phyloP scores from a whole-genome alignment of 2,113 vertebrate genomes.

The Cepphus grylle region DNA sequence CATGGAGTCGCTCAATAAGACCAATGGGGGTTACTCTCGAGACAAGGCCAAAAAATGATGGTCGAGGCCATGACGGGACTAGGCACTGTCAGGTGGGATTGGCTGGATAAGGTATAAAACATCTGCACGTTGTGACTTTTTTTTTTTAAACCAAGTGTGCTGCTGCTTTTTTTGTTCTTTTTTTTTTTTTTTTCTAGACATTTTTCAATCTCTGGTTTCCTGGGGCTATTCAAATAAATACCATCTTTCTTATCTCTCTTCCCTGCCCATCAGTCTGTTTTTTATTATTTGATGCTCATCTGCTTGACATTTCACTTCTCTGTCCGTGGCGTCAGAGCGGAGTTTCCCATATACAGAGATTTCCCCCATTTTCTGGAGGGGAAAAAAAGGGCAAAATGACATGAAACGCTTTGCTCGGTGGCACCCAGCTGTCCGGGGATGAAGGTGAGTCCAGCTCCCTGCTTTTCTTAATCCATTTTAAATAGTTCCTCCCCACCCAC shows the following conservation, averaged over 20 bases:
- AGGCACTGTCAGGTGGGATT: background rate
- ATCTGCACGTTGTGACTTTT: slow-evolving; percentile 1
- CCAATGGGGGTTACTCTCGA: slow-evolving; percentile 77
- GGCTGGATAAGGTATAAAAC: background rate
- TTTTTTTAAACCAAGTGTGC: background rate
- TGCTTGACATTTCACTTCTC: background rate
- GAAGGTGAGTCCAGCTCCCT: background rate
- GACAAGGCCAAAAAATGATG: slow-evolving; percentile 78
- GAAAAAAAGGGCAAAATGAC: background rate
- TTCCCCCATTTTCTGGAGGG: background rate
- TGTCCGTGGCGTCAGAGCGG: rapidly evolving
- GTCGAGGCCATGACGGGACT: background rate
- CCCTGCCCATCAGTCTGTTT: slow-evolving; percentile 2
- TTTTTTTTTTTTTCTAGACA: background rate
- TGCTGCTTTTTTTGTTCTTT: background rate
- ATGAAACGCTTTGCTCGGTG: background rate
- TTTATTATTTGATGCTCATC: background rate
- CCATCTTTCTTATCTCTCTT: slow-evolving; percentile 63
- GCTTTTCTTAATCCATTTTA: background rate
- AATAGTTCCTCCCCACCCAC: background rate
- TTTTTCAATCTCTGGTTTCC: slow-evolving; percentile 56
- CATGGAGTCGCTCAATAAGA: slow-evolving; percentile 82
- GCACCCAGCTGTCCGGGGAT: background rate
- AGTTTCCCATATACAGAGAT: background rate
- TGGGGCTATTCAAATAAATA: slow-evolving; percentile 61